Conservation (phyloP, 2,113 vertebrate genomes). For the Dipodomys stephensi region DNA sequence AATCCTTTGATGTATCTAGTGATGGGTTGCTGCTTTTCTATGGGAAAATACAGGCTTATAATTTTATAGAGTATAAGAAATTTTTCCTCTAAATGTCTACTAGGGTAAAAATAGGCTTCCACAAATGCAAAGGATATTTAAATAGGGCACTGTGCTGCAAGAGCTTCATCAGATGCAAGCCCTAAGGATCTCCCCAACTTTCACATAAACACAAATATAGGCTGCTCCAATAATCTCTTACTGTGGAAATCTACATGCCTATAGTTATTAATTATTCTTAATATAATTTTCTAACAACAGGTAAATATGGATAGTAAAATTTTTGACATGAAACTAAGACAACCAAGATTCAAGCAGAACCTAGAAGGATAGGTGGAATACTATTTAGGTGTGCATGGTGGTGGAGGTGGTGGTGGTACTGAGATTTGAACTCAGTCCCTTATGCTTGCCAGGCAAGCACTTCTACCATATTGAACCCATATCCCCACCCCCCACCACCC, state of each 20-base stretch:
- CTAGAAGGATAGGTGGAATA: neutral
- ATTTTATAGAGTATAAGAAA: neutral
- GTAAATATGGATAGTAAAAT: neutral
- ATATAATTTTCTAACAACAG: neutral
- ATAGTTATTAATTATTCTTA: slow-evolving; percentile 11
- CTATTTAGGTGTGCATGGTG: too few relatives aligned
- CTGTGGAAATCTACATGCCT: neutral
- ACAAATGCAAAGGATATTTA: slow-evolving; percentile 38
- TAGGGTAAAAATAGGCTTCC: slow-evolving; percentile 41
- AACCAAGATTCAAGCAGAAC: neutral
- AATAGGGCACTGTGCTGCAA: too few relatives aligned
- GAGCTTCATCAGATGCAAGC: too few relatives aligned
- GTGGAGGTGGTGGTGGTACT: too few relatives aligned
- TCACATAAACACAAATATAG: too few relatives aligned
- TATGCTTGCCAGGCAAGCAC: too few relatives aligned
- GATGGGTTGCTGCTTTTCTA: neutral
- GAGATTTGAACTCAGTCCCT: too few relatives aligned
- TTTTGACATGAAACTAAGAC: slow-evolving; percentile 5
- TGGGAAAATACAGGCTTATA: neutral
- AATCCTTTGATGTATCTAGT: slow-evolving; percentile 31
- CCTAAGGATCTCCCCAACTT: too few relatives aligned
- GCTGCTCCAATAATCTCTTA: neutral
- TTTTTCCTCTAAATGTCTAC: neutral
- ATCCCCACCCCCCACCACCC: too few relatives aligned
- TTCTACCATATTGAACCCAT: too few relatives aligned